Conservation (phyloP, 2,797 vertebrate genomes). For the Chelmon rostratus region DNA sequence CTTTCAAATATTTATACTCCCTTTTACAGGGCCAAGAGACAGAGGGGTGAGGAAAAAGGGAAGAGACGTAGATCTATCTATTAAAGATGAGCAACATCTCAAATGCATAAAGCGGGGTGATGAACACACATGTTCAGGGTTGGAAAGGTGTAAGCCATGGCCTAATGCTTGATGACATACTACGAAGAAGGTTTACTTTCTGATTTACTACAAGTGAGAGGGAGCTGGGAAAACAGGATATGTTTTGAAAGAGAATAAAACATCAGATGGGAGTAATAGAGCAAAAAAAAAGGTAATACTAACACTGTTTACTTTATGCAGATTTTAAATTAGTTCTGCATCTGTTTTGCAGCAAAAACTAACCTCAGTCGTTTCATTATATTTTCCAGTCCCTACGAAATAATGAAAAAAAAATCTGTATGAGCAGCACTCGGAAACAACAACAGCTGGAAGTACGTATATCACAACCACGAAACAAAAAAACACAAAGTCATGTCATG, state of each 20-base stretch:
- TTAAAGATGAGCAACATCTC: constrained; percentile 84
- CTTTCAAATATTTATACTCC: constrained; percentile 84
- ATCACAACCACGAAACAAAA: constrained; percentile 42
- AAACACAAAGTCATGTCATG: constrained; percentile 44
- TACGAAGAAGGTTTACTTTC: constrained; percentile 45
- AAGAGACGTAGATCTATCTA: constrained; percentile 75
- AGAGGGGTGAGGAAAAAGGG: constrained; percentile 67
- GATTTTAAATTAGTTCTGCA: constrained; percentile 49
- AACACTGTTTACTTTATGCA: constrained; percentile 47
- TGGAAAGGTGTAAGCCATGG: constrained; percentile 70
- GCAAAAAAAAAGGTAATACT: constrained; percentile 30
- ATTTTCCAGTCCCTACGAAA: constrained; percentile 37
- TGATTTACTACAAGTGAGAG: constrained; percentile 49
- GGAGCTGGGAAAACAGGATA: constrained; percentile 19
- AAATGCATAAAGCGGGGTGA: constrained; percentile 77
- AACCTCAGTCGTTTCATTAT: constrained; percentile 9
- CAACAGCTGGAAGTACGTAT: constrained; percentile 54
- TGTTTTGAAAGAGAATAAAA: constrained; percentile 28
- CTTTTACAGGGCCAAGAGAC: constrained; percentile 71
- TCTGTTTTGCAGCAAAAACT: constrained; percentile 41
- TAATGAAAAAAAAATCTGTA: constrained; percentile 33
- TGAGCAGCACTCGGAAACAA: constrained; percentile 26
- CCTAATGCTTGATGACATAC: constrained; percentile 65
- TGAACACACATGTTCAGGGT: constrained; percentile 61
- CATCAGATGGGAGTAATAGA: constrained; percentile 25